These are phyloP conservation scores for Loris lydekkerianus DNA, from an alignment of 2,797 vertebrate genomes.

Conservation along the genomic window DNA sequence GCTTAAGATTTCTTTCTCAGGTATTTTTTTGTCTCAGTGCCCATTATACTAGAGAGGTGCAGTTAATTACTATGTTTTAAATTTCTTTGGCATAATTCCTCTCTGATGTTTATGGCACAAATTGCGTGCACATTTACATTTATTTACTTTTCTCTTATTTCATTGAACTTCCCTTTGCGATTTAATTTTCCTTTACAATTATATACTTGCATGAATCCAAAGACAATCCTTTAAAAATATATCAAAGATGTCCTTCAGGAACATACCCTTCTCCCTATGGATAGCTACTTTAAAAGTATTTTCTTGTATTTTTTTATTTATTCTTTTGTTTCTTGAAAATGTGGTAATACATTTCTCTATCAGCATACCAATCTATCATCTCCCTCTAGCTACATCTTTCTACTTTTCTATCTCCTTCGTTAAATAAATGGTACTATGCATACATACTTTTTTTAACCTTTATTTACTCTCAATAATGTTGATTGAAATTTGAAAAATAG, in stretches of 20 bases:
- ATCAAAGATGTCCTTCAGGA: not conserved
- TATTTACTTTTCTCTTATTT: not conserved
- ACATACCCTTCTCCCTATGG: not conserved
- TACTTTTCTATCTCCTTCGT: not conserved
- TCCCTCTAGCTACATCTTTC: not conserved
- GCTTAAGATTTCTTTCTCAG: not conserved
- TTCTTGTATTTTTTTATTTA: not conserved
- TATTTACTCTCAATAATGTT: not conserved
- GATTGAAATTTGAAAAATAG: not conserved
- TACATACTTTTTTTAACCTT: not conserved
- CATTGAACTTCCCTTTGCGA: not conserved
- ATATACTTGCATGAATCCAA: constrained; percentile 20
- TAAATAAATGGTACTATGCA: not conserved
- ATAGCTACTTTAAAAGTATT: not conserved
- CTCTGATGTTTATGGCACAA: not conserved
- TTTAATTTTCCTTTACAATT: constrained; percentile 37
- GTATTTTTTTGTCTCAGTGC: not conserved
- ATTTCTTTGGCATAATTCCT: constrained; percentile 25
- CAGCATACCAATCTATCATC: not conserved
- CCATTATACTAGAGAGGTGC: not conserved
- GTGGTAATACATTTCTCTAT: not conserved
- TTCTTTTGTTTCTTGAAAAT: constrained; percentile 11
- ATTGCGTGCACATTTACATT: not conserved
- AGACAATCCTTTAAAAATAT: constrained; percentile 40
- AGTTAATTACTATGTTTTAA: constrained; percentile 20